These are phyloP conservation scores for Petaurus breviceps DNA, from an alignment of 2,113 vertebrate species.

Conservation along the genomic window DNA sequence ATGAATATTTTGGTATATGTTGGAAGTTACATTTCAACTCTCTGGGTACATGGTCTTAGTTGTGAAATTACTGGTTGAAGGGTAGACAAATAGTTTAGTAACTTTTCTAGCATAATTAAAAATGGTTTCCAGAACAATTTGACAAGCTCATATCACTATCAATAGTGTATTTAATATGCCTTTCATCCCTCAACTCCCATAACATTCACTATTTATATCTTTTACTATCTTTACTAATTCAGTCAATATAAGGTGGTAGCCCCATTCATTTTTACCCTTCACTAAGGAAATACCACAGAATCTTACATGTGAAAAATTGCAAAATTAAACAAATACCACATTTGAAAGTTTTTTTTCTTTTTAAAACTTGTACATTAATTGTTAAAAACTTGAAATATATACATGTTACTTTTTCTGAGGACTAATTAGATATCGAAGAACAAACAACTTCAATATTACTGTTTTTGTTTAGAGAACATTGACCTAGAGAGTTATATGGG, in stretches of 20 bases:
- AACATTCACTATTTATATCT: not conserved
- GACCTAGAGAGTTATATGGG: not conserved
- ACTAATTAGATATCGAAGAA: not conserved
- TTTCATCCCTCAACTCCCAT: not conserved
- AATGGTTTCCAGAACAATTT: not conserved
- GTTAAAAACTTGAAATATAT: not conserved
- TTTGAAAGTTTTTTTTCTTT: not conserved
- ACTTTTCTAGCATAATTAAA: not conserved
- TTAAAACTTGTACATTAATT: not conserved
- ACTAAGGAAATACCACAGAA: not conserved
- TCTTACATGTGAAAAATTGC: conserved; percentile 22
- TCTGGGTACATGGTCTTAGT: not conserved
- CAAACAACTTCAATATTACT: not conserved
- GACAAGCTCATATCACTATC: not conserved
- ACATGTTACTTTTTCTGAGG: not conserved
- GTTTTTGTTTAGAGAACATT: not conserved
- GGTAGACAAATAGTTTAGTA: not conserved
- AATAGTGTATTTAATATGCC: not conserved
- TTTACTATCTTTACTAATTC: not conserved
- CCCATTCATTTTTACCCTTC: conserved; percentile 9
- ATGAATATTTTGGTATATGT: not conserved
- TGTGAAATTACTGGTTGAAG: not conserved
- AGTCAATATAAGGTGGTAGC: not conserved
- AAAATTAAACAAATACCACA: conserved; percentile 1
- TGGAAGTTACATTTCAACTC: not conserved